These are phyloP conservation scores for Plestiodon gilberti DNA, from an alignment of 2,113 vertebrate genomes.

Conservation along the genomic window DNA sequence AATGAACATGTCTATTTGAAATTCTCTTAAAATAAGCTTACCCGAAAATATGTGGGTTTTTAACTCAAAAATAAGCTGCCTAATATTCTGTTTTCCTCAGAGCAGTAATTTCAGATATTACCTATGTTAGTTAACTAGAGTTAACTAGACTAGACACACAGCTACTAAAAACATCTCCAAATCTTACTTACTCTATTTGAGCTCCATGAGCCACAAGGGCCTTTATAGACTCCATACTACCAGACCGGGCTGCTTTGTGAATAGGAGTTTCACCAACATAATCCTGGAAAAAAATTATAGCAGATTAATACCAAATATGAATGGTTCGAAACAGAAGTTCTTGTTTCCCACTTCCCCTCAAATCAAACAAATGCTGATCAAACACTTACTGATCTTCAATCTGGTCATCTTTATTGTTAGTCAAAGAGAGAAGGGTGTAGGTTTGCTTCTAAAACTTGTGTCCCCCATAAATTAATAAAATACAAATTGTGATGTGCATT, in stretches of 20 bases:
- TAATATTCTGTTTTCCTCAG: conserved; percentile 24
- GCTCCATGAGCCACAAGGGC: conserved; percentile 91
- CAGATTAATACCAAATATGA: neutral
- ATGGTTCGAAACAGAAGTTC: neutral
- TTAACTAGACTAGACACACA: conserved; percentile 66
- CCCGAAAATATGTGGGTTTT: no score
- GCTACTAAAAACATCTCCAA: conserved; percentile 62
- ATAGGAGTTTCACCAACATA: conserved; percentile 93
- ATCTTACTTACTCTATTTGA: conserved; percentile 89
- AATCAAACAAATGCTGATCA: neutral
- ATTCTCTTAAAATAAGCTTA: no score
- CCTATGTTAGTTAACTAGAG: conserved; percentile 69
- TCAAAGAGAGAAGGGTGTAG: no score
- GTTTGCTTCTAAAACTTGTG: neutral
- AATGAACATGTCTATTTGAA: conserved; percentile 45
- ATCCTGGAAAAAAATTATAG: conserved; percentile 81
- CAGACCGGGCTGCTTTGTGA: conserved; percentile 95
- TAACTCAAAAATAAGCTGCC: conserved; percentile 1
- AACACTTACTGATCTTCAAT: neutral
- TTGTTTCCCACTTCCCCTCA: neutral
- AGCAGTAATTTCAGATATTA: conserved; percentile 46
- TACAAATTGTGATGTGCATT: neutral
- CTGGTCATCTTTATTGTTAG: no score
- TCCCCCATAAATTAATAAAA: neutral
- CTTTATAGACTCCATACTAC: conserved; percentile 93